Conservation (phyloP, 2,888 invertebrate species). For the Brenthis hecate region DNA sequence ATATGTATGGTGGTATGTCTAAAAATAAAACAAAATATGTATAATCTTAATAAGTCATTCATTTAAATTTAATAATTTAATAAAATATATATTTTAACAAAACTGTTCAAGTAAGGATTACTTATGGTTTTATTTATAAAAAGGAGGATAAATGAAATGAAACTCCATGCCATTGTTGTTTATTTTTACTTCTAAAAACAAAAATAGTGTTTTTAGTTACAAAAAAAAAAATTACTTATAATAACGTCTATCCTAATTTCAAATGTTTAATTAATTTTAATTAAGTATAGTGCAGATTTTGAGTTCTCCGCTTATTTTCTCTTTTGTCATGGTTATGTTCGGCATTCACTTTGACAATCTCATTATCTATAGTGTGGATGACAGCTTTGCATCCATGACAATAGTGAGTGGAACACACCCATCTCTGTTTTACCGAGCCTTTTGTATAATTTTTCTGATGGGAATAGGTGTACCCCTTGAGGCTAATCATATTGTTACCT, state of each 20-base stretch:
- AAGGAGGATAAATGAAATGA: background rate
- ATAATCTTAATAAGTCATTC: background rate
- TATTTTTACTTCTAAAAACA: too few species aligned
- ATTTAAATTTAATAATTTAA: background rate
- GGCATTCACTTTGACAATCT: conserved; percentile 34
- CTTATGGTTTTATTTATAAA: too few species aligned
- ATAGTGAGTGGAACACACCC: conserved; percentile 50
- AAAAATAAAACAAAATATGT: conserved; percentile 5
- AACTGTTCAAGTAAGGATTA: too few species aligned
- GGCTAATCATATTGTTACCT: conserved; percentile 34
- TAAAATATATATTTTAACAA: too few species aligned
- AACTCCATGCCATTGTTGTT: too few species aligned
- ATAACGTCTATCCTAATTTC: too few species aligned
- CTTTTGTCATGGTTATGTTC: conserved; percentile 22
- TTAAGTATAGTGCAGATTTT: too few species aligned
- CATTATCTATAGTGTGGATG: conserved; percentile 46
- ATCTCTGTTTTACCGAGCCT: conserved; percentile 37
- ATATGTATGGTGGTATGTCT: conserved; percentile 17
- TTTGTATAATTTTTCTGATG: conserved; percentile 34
- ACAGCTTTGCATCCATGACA: conserved; percentile 51
- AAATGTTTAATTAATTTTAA: too few species aligned
- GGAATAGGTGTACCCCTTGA: conserved; percentile 39
- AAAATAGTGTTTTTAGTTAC: too few species aligned
- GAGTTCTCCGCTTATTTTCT: background rate
- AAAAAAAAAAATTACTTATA: too few species aligned